A percentile compares a stretch with the other conserved stretches of the same genome.
These are phyloP conservation scores for Adelphocoris suturalis DNA, from an alignment of 2,888 invertebrate genomes.

Conservation along the genomic window DNA sequence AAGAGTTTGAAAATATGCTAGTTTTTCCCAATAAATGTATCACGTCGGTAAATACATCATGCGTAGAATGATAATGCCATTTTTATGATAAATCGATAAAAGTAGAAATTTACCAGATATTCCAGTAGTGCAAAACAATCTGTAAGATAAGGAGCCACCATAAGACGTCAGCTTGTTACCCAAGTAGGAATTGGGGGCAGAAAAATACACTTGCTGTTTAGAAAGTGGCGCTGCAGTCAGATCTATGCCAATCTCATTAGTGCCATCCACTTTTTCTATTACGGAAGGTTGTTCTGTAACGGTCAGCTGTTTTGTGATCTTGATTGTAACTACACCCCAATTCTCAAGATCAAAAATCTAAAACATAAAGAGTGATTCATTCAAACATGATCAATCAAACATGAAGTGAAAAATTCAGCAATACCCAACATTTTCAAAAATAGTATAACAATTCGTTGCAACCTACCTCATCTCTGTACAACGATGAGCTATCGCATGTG, in stretches of 20 bases:
- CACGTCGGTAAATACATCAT: not conserved
- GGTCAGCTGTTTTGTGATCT: conserved; percentile 79
- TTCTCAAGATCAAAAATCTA: conserved; percentile 83
- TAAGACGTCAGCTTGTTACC: conserved; percentile 94
- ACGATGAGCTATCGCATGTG: conserved; percentile 88
- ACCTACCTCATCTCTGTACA: conserved; percentile 78
- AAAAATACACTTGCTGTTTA: conserved; percentile 85
- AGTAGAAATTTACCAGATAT: conserved; percentile 44
- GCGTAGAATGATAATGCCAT: not conserved
- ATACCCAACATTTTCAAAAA: too few species aligned
- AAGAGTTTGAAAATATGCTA: too few species aligned
- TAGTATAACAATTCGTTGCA: not conserved
- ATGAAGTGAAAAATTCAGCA: not conserved
- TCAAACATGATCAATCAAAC: too few species aligned
- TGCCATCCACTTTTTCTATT: conserved; percentile 57
- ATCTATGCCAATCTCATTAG: conserved; percentile 80
- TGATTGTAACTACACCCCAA: conserved; percentile 84
- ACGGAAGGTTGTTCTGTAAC: conserved; percentile 76
- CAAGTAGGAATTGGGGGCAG: conserved; percentile 86
- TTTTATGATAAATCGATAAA: not conserved
- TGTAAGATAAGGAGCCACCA: conserved; percentile 91
- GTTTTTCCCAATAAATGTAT: not conserved
- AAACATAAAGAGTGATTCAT: conserved; percentile 1
- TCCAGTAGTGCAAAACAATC: conserved; percentile 80
- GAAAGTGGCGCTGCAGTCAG: conserved; percentile 79